Evolutionary conservation across 2,888 invertebrate species (phyloP).

Genomic region (Tipula vernalis): DNA sequence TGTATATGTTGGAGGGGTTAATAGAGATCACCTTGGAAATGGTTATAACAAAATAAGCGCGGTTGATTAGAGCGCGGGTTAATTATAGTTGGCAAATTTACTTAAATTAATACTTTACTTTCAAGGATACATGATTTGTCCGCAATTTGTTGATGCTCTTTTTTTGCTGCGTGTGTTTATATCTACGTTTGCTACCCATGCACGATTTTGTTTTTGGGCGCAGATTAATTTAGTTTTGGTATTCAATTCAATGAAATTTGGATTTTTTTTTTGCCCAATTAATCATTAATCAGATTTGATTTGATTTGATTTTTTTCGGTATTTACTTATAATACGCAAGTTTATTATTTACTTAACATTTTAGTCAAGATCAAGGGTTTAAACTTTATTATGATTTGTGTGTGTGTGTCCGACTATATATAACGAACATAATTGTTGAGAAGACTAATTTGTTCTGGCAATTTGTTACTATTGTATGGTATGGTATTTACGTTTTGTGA

Average conservation of each 20-base stretch:
- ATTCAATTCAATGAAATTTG: background rate
- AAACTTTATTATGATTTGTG: background rate
- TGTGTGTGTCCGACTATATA: background rate
- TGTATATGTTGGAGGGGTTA: background rate
- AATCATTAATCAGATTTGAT: background rate
- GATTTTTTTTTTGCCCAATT: background rate
- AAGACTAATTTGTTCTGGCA: background rate
- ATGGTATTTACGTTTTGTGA: background rate
- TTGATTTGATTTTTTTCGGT: too few relatives aligned
- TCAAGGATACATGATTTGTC: background rate
- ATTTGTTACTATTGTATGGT: background rate
- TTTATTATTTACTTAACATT: background rate
- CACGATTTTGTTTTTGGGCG: background rate
- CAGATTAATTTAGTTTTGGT: background rate
- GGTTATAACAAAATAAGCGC: too few relatives aligned
- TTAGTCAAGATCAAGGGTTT: background rate
- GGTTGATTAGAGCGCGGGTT: background rate
- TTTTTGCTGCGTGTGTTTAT: background rate
- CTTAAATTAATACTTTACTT: too few relatives aligned
- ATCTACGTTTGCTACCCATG: background rate
- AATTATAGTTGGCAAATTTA: background rate
- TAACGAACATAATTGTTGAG: background rate
- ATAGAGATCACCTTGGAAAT: background rate
- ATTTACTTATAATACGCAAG: background rate
- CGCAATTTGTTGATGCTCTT: background rate